Base-by-base conservation (phyloP, 2,888 invertebrate genomes). In the Alcis repandata region DNA sequence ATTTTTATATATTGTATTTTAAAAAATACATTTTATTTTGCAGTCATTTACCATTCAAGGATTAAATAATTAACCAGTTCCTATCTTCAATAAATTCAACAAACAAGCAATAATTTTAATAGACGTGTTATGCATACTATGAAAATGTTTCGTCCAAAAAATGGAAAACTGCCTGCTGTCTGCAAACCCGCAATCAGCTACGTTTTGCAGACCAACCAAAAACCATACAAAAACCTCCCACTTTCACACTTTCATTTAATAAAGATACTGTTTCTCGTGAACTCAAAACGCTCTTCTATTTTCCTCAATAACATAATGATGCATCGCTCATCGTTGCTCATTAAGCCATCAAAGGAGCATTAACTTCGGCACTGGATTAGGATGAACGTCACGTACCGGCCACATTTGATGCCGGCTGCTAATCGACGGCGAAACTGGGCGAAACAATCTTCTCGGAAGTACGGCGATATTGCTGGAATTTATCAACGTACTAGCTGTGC, bases 361-460 rank as follows among this genome's bases (percentile, higher is more conserved):
- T 73, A 73, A 57, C 40, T 60, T 38, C 20, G 48, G 49, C 20
- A 20, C 19, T 48, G 41, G 36, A 41, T 63, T 54, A 22, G 69
- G 68, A 80, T 76, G 71, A 51, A n/a, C 52, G 77, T 80, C 87
- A 87, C 87, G 87, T 78, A 64, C 73, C 69, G 67, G 67, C 75
- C 82, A 84, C 82, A 82, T 84, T 87, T 82, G 78, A 84, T 84
- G 79, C 79, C 75, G 75, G 75, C 11, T 79, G 73, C 74, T 82
- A 82, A 82, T 82, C 77, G 82, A 68, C 74, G 72, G 13, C 11
- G 17, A 54, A 41, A 15, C 41, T 32, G 13, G 68, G 71, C 72
- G 74, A 78, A 80, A 82, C 78, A 77, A 78, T 75, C 71, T 73
- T 22, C 58, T 54, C 19, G 40, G 57, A 61, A 66, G 57, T 56